These are phyloP conservation scores for Cichlasoma orientale DNA, from an alignment of 2,797 vertebrate genomes.

Conservation along the genomic window DNA sequence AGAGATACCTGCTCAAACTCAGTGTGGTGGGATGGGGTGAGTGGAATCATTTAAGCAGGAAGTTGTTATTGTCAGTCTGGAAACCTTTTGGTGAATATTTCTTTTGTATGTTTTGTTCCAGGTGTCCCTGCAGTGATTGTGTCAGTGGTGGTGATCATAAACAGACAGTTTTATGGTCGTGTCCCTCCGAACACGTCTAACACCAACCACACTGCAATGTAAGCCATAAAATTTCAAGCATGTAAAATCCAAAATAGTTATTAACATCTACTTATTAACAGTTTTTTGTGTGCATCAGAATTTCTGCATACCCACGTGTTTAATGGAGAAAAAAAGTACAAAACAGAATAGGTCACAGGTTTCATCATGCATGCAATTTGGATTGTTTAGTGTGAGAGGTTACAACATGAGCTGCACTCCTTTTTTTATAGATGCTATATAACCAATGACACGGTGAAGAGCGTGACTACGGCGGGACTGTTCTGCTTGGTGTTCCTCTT, in stretches of 20 bases:
- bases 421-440: not conserved
- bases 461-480: not conserved
- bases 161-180: constrained; percentile 52
- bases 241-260: too few species aligned
- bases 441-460: not conserved
- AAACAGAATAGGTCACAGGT: too few species aligned
- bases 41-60: constrained; percentile 11
- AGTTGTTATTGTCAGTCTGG: not conserved
- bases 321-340: too few species aligned
- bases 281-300: too few species aligned
- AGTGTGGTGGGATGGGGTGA: constrained; percentile 85
- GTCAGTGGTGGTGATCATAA: constrained; percentile 40
- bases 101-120: constrained; percentile 39
- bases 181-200: not conserved
- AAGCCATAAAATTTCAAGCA: not conserved
- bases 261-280: too few species aligned
- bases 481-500: constrained; percentile 84
- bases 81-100: too few species aligned
- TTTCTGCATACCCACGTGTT: too few species aligned
- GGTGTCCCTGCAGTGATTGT: constrained; percentile 78
- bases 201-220: constrained; percentile 36
- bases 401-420: not conserved
- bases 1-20: constrained; percentile 83
- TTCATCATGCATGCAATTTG: too few species aligned
- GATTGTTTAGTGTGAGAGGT: not conserved